These are phyloP conservation scores for Cylas formicarius DNA, from an alignment of 1,140 invertebrate genomes.

Conservation along the genomic window DNA sequence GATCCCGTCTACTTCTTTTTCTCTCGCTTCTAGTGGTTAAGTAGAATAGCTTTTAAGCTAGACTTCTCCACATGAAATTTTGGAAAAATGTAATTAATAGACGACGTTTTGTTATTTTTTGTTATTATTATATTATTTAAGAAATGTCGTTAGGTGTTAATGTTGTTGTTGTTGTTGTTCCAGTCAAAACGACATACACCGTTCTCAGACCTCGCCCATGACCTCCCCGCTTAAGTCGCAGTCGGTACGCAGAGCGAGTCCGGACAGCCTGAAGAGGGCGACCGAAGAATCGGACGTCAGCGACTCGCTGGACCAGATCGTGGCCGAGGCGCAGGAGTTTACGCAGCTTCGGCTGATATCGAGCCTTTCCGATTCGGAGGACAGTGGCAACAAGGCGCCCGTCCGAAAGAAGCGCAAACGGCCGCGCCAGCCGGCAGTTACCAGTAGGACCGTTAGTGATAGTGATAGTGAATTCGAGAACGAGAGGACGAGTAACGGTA, in stretches of 20 bases:
- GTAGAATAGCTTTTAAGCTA: too few relatives aligned
- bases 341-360: constrained; percentile 16
- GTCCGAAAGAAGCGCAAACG: constrained; percentile 22
- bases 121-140: too few relatives aligned
- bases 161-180: too few relatives aligned
- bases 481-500: constrained; percentile 25
- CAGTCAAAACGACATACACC: constrained; percentile 17
- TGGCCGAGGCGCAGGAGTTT: constrained; percentile 41
- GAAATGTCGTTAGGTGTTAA: too few relatives aligned
- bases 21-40: too few relatives aligned
- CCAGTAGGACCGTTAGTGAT: constrained; percentile 19
- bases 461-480: constrained; percentile 33
- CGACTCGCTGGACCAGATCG: constrained; percentile 43
- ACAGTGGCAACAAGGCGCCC: constrained; percentile 2
- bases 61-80: too few relatives aligned
- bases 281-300: constrained; percentile 39
- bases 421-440: constrained; percentile 19
- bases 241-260: constrained; percentile 13
- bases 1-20: too few relatives aligned
- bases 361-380: constrained; percentile 26
- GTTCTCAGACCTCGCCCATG: constrained; percentile 19
- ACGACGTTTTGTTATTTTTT: too few relatives aligned
- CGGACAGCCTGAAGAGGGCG: constrained; percentile 17
- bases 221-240: constrained; percentile 14
- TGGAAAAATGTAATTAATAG: too few relatives aligned